phyloP scores from a whole-genome alignment of 2,797 vertebrate species.

The Gallinago nigripennis region DNA sequence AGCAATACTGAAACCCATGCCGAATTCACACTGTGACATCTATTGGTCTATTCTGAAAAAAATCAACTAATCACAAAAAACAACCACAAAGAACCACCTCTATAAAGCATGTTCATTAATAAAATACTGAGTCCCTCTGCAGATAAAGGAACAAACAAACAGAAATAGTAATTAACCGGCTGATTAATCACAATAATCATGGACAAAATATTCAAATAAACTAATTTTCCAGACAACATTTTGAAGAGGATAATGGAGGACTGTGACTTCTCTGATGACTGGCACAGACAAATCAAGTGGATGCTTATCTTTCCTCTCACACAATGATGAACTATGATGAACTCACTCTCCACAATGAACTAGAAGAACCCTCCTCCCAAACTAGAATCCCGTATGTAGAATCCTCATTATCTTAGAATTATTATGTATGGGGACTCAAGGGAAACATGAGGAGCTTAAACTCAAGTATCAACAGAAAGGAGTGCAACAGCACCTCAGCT shows the following conservation, averaged over 20 bases:
- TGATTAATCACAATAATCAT: not conserved
- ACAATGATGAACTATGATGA: not conserved
- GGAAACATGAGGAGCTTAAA: not conserved
- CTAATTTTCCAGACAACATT: not conserved
- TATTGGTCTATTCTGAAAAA: not conserved
- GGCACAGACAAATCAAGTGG: not conserved
- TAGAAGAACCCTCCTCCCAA: not conserved
- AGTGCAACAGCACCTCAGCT: not conserved
- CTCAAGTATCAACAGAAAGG: not conserved
- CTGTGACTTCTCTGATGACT: not conserved
- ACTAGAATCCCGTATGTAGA: not conserved
- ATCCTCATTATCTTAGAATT: not conserved
- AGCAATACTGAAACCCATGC: not conserved
- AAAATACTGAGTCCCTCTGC: not conserved
- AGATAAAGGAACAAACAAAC: not conserved
- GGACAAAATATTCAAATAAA: not conserved
- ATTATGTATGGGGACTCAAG: not conserved
- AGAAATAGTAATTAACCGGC: not conserved
- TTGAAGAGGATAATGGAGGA: not conserved
- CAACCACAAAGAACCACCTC: not conserved
- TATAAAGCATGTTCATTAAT: not conserved
- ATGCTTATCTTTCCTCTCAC: not conserved
- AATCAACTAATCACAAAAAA: not conserved
- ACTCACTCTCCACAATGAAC: not conserved
- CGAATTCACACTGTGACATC: not conserved